Conservation (phyloP, 1,140 invertebrate species). For the Homalodisca vitripennis region DNA sequence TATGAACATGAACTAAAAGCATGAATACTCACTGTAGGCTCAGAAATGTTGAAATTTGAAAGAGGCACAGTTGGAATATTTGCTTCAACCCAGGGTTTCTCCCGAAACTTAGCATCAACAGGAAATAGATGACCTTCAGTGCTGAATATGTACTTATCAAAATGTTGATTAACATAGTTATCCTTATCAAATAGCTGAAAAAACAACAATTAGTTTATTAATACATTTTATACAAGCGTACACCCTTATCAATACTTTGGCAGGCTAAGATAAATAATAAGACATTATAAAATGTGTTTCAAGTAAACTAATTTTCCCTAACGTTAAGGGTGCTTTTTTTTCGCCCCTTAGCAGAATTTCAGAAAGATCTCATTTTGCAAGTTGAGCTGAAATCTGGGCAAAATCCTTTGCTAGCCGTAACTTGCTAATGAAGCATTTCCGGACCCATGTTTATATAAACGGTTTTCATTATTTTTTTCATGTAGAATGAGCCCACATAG, state of each 20-base stretch:
- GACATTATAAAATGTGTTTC: not conserved
- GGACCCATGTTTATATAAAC: too few relatives aligned
- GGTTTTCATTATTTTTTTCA: too few relatives aligned
- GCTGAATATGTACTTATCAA: constrained; percentile 60
- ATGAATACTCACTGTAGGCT: constrained; percentile 39
- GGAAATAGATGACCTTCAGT: constrained; percentile 71
- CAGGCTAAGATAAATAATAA: not conserved
- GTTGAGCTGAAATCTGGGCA: not conserved
- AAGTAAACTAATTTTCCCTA: not conserved
- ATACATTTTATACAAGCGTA: not conserved
- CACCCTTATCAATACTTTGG: not conserved
- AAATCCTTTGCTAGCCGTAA: too few relatives aligned
- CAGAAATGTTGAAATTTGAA: constrained; percentile 31
- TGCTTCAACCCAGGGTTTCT: constrained; percentile 45
- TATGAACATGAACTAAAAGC: not conserved
- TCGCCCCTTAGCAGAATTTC: too few relatives aligned
- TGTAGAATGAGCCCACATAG: too few relatives aligned
- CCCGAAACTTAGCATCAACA: constrained; percentile 51
- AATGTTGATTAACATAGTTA: constrained; percentile 61
- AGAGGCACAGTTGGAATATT: constrained; percentile 24
- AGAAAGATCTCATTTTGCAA: not conserved
- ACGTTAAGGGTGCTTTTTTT: not conserved
- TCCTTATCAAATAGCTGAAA: constrained; percentile 66
- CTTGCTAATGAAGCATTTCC: too few relatives aligned
- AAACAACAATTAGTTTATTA: not conserved